phyloP scores from a whole-genome alignment of 2,888 invertebrate genomes.

The Elmis aenea region DNA sequence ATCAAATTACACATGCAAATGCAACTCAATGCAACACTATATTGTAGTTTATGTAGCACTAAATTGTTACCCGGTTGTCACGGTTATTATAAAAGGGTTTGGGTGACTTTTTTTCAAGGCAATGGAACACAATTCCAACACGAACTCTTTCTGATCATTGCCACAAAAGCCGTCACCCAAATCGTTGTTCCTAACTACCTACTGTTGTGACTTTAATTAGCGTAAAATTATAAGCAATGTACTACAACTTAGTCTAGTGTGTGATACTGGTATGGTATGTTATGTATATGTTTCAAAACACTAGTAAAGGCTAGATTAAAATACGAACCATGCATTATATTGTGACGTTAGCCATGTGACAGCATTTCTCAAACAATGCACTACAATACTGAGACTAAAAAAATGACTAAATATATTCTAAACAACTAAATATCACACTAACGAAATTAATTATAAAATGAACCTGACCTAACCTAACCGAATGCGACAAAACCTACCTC shows the following conservation, averaged over 20 bases:
- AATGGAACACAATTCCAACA: not conserved
- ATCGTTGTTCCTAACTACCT: conserved; percentile 36
- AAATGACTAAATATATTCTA: too few relatives aligned
- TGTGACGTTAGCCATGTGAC: too few relatives aligned
- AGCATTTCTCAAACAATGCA: too few relatives aligned
- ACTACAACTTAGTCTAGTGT: conserved; percentile 43
- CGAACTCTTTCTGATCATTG: conserved; percentile 1
- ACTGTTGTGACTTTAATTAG: conserved; percentile 33
- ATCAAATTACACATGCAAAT: conserved; percentile 28
- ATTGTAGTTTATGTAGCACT: conserved; percentile 22
- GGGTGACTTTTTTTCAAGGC: conserved; percentile 16
- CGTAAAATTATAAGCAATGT: conserved; percentile 30
- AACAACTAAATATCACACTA: too few relatives aligned
- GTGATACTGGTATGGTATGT: conserved; percentile 37
- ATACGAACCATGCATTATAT: too few relatives aligned
- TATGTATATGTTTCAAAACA: conserved; percentile 21
- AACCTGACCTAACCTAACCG: too few relatives aligned
- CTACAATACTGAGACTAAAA: too few relatives aligned
- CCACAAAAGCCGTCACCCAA: conserved; percentile 19
- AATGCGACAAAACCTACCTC: too few relatives aligned
- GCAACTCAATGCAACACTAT: conserved; percentile 36
- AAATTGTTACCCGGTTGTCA: conserved; percentile 36
- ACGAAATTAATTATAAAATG: too few relatives aligned
- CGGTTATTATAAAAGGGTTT: conserved; percentile 28
- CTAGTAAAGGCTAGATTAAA: too few relatives aligned